Percentiles rank a stretch among this genome's conserved stretches.
These are phyloP conservation scores for Psittacula echo DNA, from an alignment of 2,797 vertebrate species.

Conservation along the genomic window DNA sequence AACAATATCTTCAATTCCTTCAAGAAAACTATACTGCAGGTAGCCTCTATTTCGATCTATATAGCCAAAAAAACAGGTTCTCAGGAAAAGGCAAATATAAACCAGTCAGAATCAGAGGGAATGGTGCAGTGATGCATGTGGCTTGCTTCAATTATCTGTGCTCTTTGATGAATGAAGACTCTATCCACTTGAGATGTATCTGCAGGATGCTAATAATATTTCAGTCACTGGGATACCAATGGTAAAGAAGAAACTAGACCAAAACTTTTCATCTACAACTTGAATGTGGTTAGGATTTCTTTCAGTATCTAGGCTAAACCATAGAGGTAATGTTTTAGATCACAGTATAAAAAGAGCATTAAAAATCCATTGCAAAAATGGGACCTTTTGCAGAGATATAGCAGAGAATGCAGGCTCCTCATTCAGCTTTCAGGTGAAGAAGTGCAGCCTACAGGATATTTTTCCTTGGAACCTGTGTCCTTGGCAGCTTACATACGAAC, in stretches of 20 bases:
- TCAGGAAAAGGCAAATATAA: conserved; percentile 16
- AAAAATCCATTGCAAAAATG: background rate
- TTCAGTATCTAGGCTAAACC: background rate
- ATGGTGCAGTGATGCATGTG: background rate
- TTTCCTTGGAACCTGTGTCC: background rate
- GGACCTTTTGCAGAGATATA: background rate
- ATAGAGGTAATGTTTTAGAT: background rate
- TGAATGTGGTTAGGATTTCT: background rate
- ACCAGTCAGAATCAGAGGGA: background rate
- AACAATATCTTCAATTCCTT: background rate
- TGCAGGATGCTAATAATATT: conserved; percentile 49
- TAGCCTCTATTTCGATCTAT: background rate
- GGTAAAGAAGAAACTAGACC: background rate
- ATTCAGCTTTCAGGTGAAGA: background rate
- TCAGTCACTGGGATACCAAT: conserved; percentile 33
- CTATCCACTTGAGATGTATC: conserved; percentile 25
- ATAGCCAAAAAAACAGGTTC: background rate
- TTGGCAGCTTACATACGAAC: background rate
- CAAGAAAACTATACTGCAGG: background rate
- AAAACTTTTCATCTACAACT: background rate
- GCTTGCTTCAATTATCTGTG: conserved; percentile 13
- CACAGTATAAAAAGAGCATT: background rate
- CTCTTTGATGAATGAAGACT: conserved; percentile 47
- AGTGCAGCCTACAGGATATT: background rate
- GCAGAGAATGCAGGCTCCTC: background rate